Evolutionary conservation across 2,888 invertebrate genomes (phyloP), one percentile per base, ranked within the genome.

Genomic region (Crocallis elinguaria): DNA sequence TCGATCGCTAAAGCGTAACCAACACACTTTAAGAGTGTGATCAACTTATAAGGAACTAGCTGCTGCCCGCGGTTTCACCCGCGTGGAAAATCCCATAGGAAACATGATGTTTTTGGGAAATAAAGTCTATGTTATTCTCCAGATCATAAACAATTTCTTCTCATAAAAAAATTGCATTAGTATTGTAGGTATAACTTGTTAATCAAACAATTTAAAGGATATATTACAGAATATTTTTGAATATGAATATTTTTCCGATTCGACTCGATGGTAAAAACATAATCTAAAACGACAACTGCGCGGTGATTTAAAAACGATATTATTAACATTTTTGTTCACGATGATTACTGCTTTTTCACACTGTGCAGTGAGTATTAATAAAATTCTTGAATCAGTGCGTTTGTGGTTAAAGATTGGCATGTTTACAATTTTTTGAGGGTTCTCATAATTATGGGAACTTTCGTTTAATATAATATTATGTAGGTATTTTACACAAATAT

Each of bases 341-440:
- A 69, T 76, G 71, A 75, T 75, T 75, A 72, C 67, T 60, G 64
- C 66, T 71, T 68, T 67, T 72, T 69, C 64, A 17, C 69, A 69
- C 63, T 60, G 70, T 56, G 17, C 41, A n/a, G 25, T 29, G 2
- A 5, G 11, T 36, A 14, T 13, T 5, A 6, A 36, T 45, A 36
- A 45, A 36, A 35, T 19, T 1, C 2, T n/a, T 8, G 35, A 36
- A 36, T 36, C 16, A 5, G 5, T 45, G 4, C 9, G 3, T 17
- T 27, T 27, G 17, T n/a, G 1, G n/a, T 27, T 7, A 7, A 25
- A 2, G 8, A 23, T 23, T 23, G 2, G 8, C 2, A 23, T 23
- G 6, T 23, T 4, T 8, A 23, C 2, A 23, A 6, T n/a, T n/a
- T n/a, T n/a, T n/a, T n/a, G n/a, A n/a, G n/a, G n/a, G n/a, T n/a